Percentiles rank a stretch among this genome's conserved stretches.
These are phyloP conservation scores for Malacosoma neustria DNA, from an alignment of 2,888 invertebrate genomes.

Conservation along the genomic window DNA sequence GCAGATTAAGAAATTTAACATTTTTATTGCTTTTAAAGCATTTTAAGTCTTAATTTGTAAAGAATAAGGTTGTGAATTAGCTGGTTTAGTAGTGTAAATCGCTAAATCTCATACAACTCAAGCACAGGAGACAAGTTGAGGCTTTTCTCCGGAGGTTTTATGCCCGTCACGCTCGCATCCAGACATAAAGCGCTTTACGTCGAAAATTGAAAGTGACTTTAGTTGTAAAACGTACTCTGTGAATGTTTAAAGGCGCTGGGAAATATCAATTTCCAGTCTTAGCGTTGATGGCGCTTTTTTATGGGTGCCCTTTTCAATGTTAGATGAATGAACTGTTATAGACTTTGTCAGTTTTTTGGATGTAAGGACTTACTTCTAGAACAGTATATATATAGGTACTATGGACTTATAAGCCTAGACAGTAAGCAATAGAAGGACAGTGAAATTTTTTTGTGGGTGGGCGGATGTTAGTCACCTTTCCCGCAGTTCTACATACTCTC, in stretches of 20 bases:
- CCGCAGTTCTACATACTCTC: too few relatives aligned
- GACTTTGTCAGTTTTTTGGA: neutral
- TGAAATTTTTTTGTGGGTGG: too few relatives aligned
- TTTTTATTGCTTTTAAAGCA: slow-evolving; percentile 4
- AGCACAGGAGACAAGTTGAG: slow-evolving; percentile 43
- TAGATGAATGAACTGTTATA: neutral
- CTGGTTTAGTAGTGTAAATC: slow-evolving; percentile 21
- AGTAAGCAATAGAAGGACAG: too few relatives aligned
- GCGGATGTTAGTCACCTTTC: too few relatives aligned
- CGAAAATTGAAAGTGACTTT: slow-evolving; percentile 70
- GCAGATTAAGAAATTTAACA: slow-evolving; percentile 31
- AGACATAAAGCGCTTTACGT: slow-evolving; percentile 60
- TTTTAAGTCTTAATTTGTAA: slow-evolving; percentile 11
- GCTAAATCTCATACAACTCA: slow-evolving; percentile 30
- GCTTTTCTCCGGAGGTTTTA: slow-evolving; percentile 40
- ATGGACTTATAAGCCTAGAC: too few relatives aligned
- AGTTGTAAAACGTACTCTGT: slow-evolving; percentile 56
- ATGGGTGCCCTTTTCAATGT: neutral
- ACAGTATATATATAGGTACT: too few relatives aligned
- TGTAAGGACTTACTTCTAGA: too few relatives aligned
- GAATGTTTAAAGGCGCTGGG: slow-evolving; percentile 35
- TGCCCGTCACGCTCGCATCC: slow-evolving; percentile 54
- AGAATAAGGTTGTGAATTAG: slow-evolving; percentile 19
- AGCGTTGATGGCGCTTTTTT: slow-evolving; percentile 29
- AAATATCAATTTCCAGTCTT: slow-evolving; percentile 50